phyloP scores from a whole-genome alignment of 2,113 vertebrate species.

The Otocyon megalotis region DNA sequence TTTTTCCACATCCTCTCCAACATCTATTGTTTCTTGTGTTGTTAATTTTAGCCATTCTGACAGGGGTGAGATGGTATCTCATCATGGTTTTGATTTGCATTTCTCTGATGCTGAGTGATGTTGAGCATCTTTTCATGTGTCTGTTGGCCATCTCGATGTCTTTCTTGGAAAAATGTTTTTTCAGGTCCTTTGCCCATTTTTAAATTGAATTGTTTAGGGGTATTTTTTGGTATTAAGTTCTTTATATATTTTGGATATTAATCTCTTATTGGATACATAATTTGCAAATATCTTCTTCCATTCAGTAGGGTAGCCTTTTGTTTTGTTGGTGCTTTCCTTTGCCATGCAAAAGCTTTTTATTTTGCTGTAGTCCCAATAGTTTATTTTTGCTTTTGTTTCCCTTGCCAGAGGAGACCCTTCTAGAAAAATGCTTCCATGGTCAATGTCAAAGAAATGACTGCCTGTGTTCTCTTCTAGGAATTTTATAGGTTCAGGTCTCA shows the following conservation, averaged over 20 bases:
- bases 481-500: neutral
- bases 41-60: neutral
- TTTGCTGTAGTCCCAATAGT: neutral
- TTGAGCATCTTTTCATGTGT: neutral
- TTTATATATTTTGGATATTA: neutral
- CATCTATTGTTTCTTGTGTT: neutral
- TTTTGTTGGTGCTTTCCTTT: neutral
- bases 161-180: neutral
- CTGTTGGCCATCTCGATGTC: neutral
- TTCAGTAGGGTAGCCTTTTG: neutral
- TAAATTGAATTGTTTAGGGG: neutral
- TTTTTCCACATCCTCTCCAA: neutral
- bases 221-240: neutral
- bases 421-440: neutral
- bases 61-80: neutral
- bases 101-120: neutral
- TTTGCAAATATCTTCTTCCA: neutral
- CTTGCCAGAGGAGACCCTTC: neutral
- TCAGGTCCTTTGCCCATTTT: neutral
- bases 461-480: neutral
- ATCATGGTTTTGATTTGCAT: neutral
- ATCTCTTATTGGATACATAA: neutral
- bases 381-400: neutral
- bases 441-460: neutral
- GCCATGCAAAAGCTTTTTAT: neutral